These are phyloP conservation scores for Protomyctophum bolini DNA, from an alignment of 2,113 vertebrate genomes.

Conservation along the genomic window DNA sequence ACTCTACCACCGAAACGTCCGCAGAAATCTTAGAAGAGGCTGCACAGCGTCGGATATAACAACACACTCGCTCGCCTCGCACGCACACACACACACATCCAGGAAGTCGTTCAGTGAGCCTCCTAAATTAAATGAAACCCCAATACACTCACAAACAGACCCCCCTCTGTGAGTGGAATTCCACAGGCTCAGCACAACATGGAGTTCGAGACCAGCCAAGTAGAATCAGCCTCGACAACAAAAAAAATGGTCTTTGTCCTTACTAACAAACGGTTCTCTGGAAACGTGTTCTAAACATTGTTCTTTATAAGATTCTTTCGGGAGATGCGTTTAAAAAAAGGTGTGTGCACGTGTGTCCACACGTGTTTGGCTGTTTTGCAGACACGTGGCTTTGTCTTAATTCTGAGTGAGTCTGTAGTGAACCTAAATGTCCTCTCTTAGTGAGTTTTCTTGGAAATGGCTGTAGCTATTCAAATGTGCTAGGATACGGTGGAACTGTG, in stretches of 20 bases:
- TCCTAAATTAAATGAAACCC: conserved; percentile 31
- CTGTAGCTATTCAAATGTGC: too few species aligned
- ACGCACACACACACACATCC: conserved; percentile 2
- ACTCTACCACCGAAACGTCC: too few species aligned
- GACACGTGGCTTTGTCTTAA: neutral
- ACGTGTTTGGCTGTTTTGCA: neutral
- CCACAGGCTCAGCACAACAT: conserved; percentile 33
- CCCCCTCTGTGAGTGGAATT: conserved; percentile 40
- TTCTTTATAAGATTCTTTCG: neutral
- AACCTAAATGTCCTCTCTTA: neutral
- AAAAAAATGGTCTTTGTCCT: neutral
- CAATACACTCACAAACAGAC: conserved; percentile 34
- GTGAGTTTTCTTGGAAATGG: too few species aligned
- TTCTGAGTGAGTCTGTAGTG: neutral
- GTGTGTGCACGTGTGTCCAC: neutral
- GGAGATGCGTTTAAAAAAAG: neutral
- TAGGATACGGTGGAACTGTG: too few species aligned
- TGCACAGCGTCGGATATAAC: too few species aligned
- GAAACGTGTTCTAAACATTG: conserved; percentile 14
- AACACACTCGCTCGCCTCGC: too few species aligned
- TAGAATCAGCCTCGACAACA: conserved; percentile 12
- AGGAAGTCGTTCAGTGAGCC: conserved; percentile 12
- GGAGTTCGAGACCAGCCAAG: conserved; percentile 6
- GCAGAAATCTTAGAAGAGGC: too few species aligned
- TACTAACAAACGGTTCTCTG: neutral